These are phyloP conservation scores for Crematogaster levior DNA, from an alignment of 2,888 invertebrate genomes.

Conservation along the genomic window DNA sequence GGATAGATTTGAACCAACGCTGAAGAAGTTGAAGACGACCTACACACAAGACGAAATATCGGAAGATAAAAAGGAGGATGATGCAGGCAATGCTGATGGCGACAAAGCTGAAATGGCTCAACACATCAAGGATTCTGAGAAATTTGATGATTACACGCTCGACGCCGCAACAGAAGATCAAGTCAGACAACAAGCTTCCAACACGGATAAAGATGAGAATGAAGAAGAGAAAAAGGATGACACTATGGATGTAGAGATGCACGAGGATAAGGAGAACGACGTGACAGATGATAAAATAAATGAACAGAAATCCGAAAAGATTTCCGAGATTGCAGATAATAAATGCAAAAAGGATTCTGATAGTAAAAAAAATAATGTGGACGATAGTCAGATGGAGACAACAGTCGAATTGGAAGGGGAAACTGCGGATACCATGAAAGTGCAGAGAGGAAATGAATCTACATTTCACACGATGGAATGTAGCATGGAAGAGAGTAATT, in stretches of 20 bases:
- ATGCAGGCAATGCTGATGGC: constrained; percentile 85
- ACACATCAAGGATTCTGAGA: constrained; percentile 93
- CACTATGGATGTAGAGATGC: constrained; percentile 71
- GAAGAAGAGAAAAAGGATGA: constrained; percentile 87
- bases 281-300: constrained; percentile 80
- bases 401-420: constrained; percentile 92
- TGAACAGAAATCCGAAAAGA: constrained; percentile 80
- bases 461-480: constrained; percentile 90
- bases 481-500: constrained; percentile 54
- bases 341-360: constrained; percentile 82
- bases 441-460: constrained; percentile 90
- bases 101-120: constrained; percentile 90
- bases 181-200: constrained; percentile 89
- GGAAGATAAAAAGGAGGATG: constrained; percentile 86
- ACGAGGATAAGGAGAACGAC: constrained; percentile 87
- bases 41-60: constrained; percentile 86
- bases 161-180: constrained; percentile 95
- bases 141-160: constrained; percentile 90
- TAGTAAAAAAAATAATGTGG: constrained; percentile 77
- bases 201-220: constrained; percentile 87
- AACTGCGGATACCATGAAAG: constrained; percentile 88
- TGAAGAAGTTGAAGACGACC: constrained; percentile 88
- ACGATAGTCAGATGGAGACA: constrained; percentile 84
- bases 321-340: constrained; percentile 83
- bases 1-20: constrained; percentile 88